Base-by-base conservation (phyloP, 2,888 invertebrate genomes). In the Caenorhabditis uteleia region DNA sequence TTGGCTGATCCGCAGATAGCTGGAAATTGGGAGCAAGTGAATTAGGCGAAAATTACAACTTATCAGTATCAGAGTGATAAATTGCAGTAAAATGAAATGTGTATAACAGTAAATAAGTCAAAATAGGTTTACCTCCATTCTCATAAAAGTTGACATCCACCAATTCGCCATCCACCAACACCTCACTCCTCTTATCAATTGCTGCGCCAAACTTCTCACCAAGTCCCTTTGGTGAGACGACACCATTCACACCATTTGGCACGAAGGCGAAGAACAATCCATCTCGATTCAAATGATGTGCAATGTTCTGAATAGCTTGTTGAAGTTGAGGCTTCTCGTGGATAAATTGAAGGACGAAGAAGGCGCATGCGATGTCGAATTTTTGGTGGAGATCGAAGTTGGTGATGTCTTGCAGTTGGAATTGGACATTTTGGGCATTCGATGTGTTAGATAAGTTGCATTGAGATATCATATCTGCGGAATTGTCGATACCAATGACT, bases 331-430 rank as follows among this genome's bases (percentile, higher is more conserved):
- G 34, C 14, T 64, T 64, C 3, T 64, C 45, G 36, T 64, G 57
- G 5, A 64, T 49, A 31, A 54, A 64, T 34, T 64, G 62, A 2
- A 64, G 49, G 0, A 64, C 62, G n/a, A 64, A 64, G 10, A 64
- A 45, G 1, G 62, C 57, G 16, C 53, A 53, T 26, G 53, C 62
- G 20, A 64, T 38, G 23, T 64, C 34, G 26, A 57, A 64, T 12
- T 48, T 27, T 5, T 33, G 23, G 10, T 45, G 21, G n/a, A 49
- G 31, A 3, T 50, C 18, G 21, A 55, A 62, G 21, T 64, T 53
- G 10, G 49, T 40, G 34, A 54, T 51, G 36, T 47, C 53, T 38
- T 44, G 25, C 44, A 57, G 21, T 40, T 46, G 23, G 38, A 26
- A 18, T 48, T 14, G 1, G 33, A 42, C 7, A 18, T 38, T 25